Percentiles rank a stretch among this genome's conserved stretches.
Conservation (phyloP, 1,140 invertebrate genomes). For the Rhopalosiphum maidis region DNA sequence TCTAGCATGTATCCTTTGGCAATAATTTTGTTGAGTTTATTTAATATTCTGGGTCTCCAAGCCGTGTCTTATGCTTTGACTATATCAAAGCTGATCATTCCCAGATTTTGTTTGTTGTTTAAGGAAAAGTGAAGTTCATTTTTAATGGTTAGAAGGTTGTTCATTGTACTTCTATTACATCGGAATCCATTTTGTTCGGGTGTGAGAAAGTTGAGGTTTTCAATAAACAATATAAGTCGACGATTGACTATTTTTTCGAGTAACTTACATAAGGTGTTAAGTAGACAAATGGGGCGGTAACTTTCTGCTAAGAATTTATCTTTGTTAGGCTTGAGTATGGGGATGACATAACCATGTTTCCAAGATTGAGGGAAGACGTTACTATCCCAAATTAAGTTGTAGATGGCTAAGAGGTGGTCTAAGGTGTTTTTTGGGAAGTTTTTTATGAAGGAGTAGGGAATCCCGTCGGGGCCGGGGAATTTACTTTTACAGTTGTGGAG, state of each 20-base stretch:
- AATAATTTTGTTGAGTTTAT: not conserved
- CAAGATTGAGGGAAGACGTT: not conserved
- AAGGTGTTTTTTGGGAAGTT: not conserved
- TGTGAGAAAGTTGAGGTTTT: not conserved
- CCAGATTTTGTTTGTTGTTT: not conserved
- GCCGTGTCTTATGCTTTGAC: not conserved
- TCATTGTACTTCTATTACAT: not conserved
- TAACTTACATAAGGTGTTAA: not conserved
- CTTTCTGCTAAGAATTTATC: not conserved
- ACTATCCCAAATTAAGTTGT: not conserved
- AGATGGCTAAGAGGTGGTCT: not conserved
- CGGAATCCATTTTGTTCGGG: not conserved
- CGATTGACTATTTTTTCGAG: not conserved
- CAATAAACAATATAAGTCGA: not conserved
- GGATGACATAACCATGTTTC: not conserved
- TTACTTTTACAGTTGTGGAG: not conserved
- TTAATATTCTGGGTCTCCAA: constrained; percentile 1
- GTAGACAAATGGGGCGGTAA: not conserved
- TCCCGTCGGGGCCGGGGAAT: not conserved
- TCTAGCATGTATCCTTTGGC: not conserved
- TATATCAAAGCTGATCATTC: not conserved
- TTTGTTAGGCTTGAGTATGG: not conserved
- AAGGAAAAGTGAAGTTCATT: not conserved
- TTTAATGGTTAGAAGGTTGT: not conserved
- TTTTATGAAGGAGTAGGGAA: not conserved